Conservation (phyloP, 1,140 invertebrate genomes). For the Drosophila nannoptera region DNA sequence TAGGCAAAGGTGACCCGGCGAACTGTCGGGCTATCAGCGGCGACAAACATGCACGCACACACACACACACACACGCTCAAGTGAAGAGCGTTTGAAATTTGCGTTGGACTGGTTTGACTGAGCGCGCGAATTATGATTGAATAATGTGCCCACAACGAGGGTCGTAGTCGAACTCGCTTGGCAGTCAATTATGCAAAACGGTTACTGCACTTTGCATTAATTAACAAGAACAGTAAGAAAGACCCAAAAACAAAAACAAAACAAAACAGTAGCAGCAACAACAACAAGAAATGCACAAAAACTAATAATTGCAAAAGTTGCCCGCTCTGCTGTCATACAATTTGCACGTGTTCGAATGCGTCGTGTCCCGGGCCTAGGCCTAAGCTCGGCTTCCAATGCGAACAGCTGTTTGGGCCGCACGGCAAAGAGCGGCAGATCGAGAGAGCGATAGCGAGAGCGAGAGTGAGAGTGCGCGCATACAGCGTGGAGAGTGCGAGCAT, state of each 20-base stretch:
- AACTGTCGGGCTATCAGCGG: constrained; percentile 66
- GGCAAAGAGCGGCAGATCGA: neutral
- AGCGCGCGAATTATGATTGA: constrained; percentile 75
- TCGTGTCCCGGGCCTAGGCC: constrained; percentile 11
- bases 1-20: constrained; percentile 68
- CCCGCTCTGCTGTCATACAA: constrained; percentile 27
- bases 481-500: neutral
- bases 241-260: constrained; percentile 13
- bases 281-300: constrained; percentile 10
- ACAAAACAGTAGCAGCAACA: neutral
- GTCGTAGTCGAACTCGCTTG: constrained; percentile 26
- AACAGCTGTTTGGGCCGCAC: constrained; percentile 33
- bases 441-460: constrained; percentile 4
- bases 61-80: constrained; percentile 25
- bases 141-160: constrained; percentile 59
- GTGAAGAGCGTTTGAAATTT: constrained; percentile 56
- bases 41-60: constrained; percentile 46
- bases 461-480: neutral
- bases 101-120: constrained; percentile 38
- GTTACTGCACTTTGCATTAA: constrained; percentile 75
- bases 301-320: constrained; percentile 10
- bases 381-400: constrained; percentile 28
- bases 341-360: constrained; percentile 36
- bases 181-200: constrained; percentile 73
- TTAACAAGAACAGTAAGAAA: constrained; percentile 48